These are phyloP conservation scores for Penelope pileata DNA, from an alignment of 2,113 vertebrate species.

Conservation along the genomic window DNA sequence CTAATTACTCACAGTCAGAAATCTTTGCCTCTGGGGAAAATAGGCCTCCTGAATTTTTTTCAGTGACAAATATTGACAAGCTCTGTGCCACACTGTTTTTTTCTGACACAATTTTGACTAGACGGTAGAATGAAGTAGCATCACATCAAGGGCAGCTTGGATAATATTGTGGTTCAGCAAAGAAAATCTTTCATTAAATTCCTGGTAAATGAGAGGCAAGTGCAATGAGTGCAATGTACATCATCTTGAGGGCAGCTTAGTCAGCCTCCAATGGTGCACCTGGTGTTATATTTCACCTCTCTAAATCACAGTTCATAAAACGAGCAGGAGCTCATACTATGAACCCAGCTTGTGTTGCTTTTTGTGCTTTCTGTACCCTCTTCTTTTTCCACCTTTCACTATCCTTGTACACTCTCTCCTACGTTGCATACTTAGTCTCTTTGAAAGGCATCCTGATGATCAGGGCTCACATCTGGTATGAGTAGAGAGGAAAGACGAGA, in stretches of 20 bases:
- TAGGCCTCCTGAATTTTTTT: slow-evolving; percentile 4
- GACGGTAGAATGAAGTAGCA: not conserved
- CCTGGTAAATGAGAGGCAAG: not conserved
- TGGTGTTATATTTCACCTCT: not conserved
- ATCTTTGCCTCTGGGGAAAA: slow-evolving; percentile 56
- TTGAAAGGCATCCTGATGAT: not conserved
- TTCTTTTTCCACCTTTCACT: not conserved
- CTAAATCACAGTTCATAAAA: not conserved
- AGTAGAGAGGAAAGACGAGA: not conserved
- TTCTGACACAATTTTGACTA: slow-evolving; percentile 36
- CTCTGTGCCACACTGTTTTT: not conserved
- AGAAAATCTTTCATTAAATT: slow-evolving; percentile 2
- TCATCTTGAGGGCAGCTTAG: not conserved
- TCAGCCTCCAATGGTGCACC: not conserved
- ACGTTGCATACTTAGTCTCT: not conserved
- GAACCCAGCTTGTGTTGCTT: not conserved
- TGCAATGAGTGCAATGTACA: not conserved
- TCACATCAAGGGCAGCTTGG: not conserved
- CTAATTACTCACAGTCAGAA: slow-evolving; percentile 61
- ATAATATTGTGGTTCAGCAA: not conserved
- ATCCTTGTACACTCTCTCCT: not conserved
- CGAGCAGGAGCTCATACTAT: not conserved
- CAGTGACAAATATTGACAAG: slow-evolving; percentile 57
- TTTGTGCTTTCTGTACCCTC: not conserved
- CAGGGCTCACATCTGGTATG: not conserved